A percentile compares a stretch with the other conserved stretches of the same genome.
These are phyloP conservation scores for Coturnix japonica DNA, from an alignment of 2,113 vertebrate genomes.

Conservation along the genomic window DNA sequence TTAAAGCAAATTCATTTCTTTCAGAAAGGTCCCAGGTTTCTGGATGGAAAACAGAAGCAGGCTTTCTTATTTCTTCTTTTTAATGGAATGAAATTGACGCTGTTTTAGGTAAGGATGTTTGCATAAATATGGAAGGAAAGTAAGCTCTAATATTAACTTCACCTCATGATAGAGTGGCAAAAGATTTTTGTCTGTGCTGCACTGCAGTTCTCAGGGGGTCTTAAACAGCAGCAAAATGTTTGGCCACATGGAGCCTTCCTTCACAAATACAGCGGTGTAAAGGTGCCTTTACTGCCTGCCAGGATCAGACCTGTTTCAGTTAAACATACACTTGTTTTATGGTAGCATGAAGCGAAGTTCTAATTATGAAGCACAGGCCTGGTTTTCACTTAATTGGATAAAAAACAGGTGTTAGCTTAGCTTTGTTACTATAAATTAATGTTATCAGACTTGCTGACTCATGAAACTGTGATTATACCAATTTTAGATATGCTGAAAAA, in stretches of 20 bases:
- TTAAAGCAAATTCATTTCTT: slow-evolving; percentile 39
- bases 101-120: slow-evolving; percentile 43
- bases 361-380: slow-evolving; percentile 25
- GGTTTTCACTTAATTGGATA: slow-evolving; percentile 27
- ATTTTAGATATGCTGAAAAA: slow-evolving; percentile 45
- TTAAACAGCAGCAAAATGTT: not conserved
- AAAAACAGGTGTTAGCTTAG: slow-evolving; percentile 6
- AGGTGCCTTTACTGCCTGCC: not conserved
- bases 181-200: not conserved
- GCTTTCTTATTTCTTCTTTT: not conserved
- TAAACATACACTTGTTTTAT: slow-evolving; percentile 1
- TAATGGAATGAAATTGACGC: not conserved
- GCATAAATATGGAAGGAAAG: slow-evolving; percentile 45
- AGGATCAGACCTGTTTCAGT: not conserved
- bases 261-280: not conserved
- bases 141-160: slow-evolving; percentile 19
- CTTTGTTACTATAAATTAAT: slow-evolving; percentile 24
- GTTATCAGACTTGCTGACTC: slow-evolving; percentile 43
- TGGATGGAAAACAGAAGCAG: slow-evolving; percentile 13
- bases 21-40: not conserved
- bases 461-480: slow-evolving; percentile 28
- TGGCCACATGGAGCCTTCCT: not conserved
- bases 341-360: not conserved
- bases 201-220: not conserved
- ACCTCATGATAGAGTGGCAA: slow-evolving; percentile 9